Evolutionary conservation across 2,888 invertebrate species (phyloP), one percentile per base, ranked within the genome.

Genomic region (Noctua janthe): DNA sequence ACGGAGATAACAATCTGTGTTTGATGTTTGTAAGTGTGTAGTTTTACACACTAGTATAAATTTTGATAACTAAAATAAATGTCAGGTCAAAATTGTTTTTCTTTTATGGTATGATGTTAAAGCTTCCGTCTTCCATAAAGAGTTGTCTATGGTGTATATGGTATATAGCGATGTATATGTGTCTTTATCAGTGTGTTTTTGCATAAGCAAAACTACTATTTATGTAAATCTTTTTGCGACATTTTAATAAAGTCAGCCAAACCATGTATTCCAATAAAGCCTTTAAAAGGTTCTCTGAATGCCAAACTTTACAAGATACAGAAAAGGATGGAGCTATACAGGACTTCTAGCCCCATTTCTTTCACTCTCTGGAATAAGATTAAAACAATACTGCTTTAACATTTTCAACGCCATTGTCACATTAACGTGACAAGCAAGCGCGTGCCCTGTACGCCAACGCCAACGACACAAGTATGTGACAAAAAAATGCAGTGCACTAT

Each of bases 1-100:
- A 20, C 29, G 6, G 17, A 39, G 76, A 81, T 74, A 67, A 15
- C 23, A 51, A 85, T 85, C 75, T 76, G 4, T 47, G 49, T 47
- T 73, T 85, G 35, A 66, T 59, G 23, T 80, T 49, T 74, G 5
- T 64, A 51, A 43, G 17, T 23, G 39, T 51, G 35, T 59, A 47
- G 64, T 43, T 71, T 56, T n/a, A 29, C 1, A 62, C 71, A 78
- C 17, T 20, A 39, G 23, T 17, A 39, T 62, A 10, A 62, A 3
- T 47, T 78, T 29, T 17, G 23, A 64, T 51, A 54, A 47, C 15
- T 43, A 29, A 67, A 78, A 54, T 66, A 66, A n/a, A 17, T 47
- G 54, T 47, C 7, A 35, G 35, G 15, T 49, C 78, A 47, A 39
- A 78, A 54, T 23, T 2, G 1, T 13, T 35, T 6, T 49, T 69